A percentile compares a stretch with the other conserved stretches of the same genome.
These are phyloP conservation scores for Meandrusa payeni DNA, from an alignment of 2,888 invertebrate species.

Conservation along the genomic window DNA sequence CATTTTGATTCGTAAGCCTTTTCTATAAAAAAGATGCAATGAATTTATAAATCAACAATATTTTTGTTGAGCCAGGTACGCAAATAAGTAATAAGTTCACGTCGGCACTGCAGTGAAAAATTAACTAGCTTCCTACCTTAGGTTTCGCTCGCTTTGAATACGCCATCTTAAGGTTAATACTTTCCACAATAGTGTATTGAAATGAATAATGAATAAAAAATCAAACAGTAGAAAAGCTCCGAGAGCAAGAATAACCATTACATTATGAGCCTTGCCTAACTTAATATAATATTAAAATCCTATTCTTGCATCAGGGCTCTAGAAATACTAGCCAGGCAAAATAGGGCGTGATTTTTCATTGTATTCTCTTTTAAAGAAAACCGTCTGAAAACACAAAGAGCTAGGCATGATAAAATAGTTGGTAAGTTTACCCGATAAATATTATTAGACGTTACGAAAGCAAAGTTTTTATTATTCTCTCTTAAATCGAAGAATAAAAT, in stretches of 20 bases:
- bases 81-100: no score
- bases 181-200: conserved; percentile 24
- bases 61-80: background rate
- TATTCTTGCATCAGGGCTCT: conserved; percentile 3
- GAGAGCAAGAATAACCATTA: conserved; percentile 1
- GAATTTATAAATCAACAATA: no score
- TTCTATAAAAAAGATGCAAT: no score
- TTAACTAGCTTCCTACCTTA: conserved; percentile 18
- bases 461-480: no score
- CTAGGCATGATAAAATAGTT: conserved; percentile 4
- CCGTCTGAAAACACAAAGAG: conserved; percentile 1
- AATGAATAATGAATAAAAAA: conserved; percentile 23
- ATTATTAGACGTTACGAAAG: background rate
- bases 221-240: conserved; percentile 16
- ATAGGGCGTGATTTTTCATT: conserved; percentile 5
- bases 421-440: conserved; percentile 9
- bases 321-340: conserved; percentile 1
- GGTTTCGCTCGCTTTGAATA: conserved; percentile 13
- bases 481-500: no score
- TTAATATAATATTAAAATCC: conserved; percentile 4
- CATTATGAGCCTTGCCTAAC: conserved; percentile 2
- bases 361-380: conserved; percentile 1
- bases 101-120: conserved; percentile 18
- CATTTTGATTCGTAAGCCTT: no score
- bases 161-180: conserved; percentile 22